Evolutionary conservation across 2,113 vertebrate genomes (phyloP), one percentile per base, ranked within the genome.

Genomic region (Hippolais icterina): DNA sequence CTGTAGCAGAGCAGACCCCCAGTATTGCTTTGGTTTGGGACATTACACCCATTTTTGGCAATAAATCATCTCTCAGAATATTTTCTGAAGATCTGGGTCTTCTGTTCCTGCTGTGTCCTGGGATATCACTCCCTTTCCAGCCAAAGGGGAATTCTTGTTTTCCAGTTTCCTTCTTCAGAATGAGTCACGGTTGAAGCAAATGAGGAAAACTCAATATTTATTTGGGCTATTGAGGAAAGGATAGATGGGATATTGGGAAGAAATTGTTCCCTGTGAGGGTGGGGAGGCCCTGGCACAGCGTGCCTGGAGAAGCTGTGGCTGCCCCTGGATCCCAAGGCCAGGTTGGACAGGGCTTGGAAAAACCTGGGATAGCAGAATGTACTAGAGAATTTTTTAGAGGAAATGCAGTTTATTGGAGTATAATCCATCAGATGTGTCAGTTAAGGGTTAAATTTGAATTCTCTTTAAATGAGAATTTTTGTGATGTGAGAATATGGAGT

Each of bases 271-370:
- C 33, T 72, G 11, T 10, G 66, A 50, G 37, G 10, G 9, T 42
- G 42, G 4, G 0, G 6, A 25, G 24, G n/a, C 3, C 6, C 18
- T 69, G 63, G 46, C 22, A 37, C 10, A 46, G 74, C 8, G 0
- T 78, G 0, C 15, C 41, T 47, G 39, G 47, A 70, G 64, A 9
- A 63, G 29, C 84, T 53, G 64, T 46, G 64, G 28, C 74, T 87
- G 46, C 15, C 8, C 10, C 54, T 74, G 59, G 41, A 46, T 77
- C 33, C 39, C 64, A 19, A 39, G 46, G 39, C 28, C 28, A 28
- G 33, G 15, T 0, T 46, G 64, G 72, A 61, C 0, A 0, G 33
- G 53, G 39, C 2, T 87, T 69, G 54, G 64, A 69, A 0, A 33
- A 53, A 0, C 10, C 15, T 61, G 54, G 64, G 39, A 3, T 0